phyloP scores from a whole-genome alignment of 1,140 invertebrate species.

The Oryzaephilus surinamensis region DNA sequence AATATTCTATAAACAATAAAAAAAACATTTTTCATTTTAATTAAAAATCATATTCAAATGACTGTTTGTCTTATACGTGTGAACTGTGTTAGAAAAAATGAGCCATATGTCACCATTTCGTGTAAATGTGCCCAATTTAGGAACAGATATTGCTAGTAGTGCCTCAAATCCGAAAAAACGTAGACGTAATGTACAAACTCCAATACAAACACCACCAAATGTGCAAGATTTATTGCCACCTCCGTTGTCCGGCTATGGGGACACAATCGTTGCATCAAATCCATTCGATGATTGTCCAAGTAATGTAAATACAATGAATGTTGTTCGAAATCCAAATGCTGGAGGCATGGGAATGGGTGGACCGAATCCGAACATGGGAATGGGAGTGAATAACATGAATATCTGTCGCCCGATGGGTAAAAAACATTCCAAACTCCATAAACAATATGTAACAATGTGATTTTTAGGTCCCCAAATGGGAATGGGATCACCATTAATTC shows the following conservation, averaged over 20 bases:
- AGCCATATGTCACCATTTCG: constrained; percentile 60
- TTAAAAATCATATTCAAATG: too few relatives aligned
- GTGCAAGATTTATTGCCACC: constrained; percentile 72
- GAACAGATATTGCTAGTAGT: constrained; percentile 46
- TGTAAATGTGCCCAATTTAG: constrained; percentile 51
- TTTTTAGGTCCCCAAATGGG: constrained; percentile 11
- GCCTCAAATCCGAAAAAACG: constrained; percentile 58
- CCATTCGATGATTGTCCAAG: constrained; percentile 89
- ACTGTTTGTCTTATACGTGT: too few relatives aligned
- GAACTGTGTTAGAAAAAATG: constrained; percentile 38
- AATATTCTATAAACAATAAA: too few relatives aligned
- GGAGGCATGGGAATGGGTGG: constrained; percentile 33
- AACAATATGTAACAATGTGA: neutral
- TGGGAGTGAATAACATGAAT: constrained; percentile 36
- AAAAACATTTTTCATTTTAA: too few relatives aligned
- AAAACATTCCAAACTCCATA: neutral
- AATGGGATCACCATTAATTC: constrained; percentile 48
- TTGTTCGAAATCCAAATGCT: constrained; percentile 41
- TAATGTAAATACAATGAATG: constrained; percentile 48
- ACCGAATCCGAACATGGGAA: constrained; percentile 38
- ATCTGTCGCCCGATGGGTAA: constrained; percentile 56
- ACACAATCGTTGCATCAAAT: constrained; percentile 89
- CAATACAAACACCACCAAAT: constrained; percentile 46
- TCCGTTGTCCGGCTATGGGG: constrained; percentile 74
- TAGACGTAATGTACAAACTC: constrained; percentile 50